Conservation (phyloP, 2,888 invertebrate genomes). For the Hirtodrosophila duncani region DNA sequence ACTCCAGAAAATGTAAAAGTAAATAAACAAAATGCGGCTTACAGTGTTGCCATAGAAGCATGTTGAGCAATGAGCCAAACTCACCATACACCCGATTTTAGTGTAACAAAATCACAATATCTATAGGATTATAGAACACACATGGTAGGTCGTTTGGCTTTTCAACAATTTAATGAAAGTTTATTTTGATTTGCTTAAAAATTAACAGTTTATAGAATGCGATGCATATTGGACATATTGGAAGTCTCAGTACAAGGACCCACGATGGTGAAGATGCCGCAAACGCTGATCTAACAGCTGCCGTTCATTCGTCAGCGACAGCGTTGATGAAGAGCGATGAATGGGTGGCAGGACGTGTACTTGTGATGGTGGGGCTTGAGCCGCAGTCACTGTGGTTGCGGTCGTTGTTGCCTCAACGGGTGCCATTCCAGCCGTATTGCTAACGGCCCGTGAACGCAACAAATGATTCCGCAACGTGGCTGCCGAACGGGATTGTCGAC, state of each 20-base stretch:
- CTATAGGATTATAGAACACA: too few relatives aligned
- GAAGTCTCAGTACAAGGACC: slow-evolving; percentile 65
- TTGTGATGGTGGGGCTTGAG: not conserved
- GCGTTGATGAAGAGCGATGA: slow-evolving; percentile 72
- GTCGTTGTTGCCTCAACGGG: slow-evolving; percentile 29
- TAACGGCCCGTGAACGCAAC: slow-evolving; percentile 68
- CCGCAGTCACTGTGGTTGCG: slow-evolving; percentile 10
- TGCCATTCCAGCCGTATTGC: slow-evolving; percentile 44
- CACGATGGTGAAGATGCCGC: slow-evolving; percentile 73
- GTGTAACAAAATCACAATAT: too few relatives aligned
- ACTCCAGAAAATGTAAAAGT: not conserved
- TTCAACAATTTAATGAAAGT: too few relatives aligned
- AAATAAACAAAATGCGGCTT: slow-evolving; percentile 2
- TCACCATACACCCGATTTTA: too few relatives aligned
- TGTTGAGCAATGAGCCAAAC: too few relatives aligned
- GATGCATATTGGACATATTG: not conserved
- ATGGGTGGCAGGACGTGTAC: slow-evolving; percentile 57
- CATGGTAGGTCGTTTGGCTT: too few relatives aligned
- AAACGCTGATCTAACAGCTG: slow-evolving; percentile 65
- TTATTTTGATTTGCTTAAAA: slow-evolving; percentile 5
- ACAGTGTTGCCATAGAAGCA: slow-evolving; percentile 19
- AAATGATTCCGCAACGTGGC: slow-evolving; percentile 74
- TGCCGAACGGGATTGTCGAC: slow-evolving; percentile 63
- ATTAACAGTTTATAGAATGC: slow-evolving; percentile 39
- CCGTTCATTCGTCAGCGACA: slow-evolving; percentile 66